phyloP scores from a whole-genome alignment of 2,797 vertebrate genomes.

The Poecilia picta region DNA sequence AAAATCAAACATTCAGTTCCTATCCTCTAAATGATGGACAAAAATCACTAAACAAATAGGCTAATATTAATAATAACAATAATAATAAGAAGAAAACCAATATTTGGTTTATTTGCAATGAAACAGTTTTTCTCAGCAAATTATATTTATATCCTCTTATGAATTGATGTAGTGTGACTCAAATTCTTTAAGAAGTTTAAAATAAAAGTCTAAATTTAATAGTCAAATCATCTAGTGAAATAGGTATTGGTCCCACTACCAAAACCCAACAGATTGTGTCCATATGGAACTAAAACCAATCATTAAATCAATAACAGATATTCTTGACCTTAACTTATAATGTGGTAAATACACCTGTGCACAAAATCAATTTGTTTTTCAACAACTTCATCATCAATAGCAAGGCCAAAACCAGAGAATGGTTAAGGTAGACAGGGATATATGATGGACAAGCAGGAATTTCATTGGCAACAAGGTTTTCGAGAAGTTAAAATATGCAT shows the following conservation, averaged over 20 bases:
- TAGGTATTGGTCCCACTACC: not conserved
- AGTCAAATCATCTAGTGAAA: not conserved
- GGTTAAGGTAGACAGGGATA: not conserved
- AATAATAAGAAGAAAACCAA: not conserved
- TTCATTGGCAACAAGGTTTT: not conserved
- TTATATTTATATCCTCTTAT: not conserved
- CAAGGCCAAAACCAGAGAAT: not conserved
- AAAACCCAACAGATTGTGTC: not conserved
- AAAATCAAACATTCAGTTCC: not conserved
- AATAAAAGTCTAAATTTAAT: not conserved
- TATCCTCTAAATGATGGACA: not conserved
- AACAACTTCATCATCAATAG: not conserved
- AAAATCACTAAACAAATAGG: not conserved
- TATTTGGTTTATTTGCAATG: not conserved
- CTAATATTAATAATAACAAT: not conserved
- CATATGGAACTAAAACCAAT: not conserved
- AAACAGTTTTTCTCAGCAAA: not conserved
- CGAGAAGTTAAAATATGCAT: not conserved
- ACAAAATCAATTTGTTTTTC: conserved; percentile 4
- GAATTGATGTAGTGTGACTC: not conserved
- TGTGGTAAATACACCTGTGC: not conserved
- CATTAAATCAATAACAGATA: not conserved
- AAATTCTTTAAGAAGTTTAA: not conserved
- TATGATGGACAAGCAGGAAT: not conserved
- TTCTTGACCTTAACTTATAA: not conserved